Percentiles rank a stretch among this genome's conserved stretches.
phyloP scores from a whole-genome alignment of 1,140 invertebrate genomes.

The Vollenhovia emeryi region DNA sequence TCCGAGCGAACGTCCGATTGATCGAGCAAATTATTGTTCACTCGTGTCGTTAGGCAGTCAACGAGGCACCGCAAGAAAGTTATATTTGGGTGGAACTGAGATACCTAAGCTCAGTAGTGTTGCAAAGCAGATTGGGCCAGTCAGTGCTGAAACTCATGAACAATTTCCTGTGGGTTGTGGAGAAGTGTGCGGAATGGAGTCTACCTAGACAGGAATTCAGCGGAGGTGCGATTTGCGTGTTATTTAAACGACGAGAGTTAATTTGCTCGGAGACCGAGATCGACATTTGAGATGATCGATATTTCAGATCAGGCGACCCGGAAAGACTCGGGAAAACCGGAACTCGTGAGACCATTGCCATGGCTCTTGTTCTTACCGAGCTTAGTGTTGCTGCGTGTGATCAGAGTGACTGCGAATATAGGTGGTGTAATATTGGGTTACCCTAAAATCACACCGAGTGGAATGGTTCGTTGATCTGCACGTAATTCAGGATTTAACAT shows the following conservation, averaged over 20 bases:
- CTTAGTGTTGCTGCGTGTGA: slow-evolving; percentile 83
- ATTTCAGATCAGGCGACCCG: slow-evolving; percentile 81
- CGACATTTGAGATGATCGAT: too few species aligned
- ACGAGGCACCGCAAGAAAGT: slow-evolving; percentile 28
- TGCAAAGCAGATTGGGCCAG: slow-evolving; percentile 82
- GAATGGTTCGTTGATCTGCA: slow-evolving; percentile 80
- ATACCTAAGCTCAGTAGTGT: slow-evolving; percentile 61
- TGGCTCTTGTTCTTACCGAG: slow-evolving; percentile 87
- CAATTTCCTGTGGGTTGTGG: slow-evolving; percentile 84
- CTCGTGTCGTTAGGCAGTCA: not conserved
- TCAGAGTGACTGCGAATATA: slow-evolving; percentile 83
- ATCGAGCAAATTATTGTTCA: not conserved
- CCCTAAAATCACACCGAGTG: slow-evolving; percentile 83
- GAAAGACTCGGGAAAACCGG: slow-evolving; percentile 76
- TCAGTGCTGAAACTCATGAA: slow-evolving; percentile 83
- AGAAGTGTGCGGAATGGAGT: slow-evolving; percentile 87
- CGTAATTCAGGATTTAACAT: not conserved
- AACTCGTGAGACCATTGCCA: slow-evolving; percentile 86
- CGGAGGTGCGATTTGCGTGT: slow-evolving; percentile 15
- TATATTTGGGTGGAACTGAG: not conserved
- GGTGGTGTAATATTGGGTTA: slow-evolving; percentile 83
- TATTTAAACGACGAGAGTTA: not conserved
- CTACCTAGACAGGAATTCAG: slow-evolving; percentile 78
- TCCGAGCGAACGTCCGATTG: too few species aligned
- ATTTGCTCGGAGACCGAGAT: not conserved